Percentiles rank a stretch among this genome's conserved stretches.
Conservation (phyloP, 2,888 invertebrate species). For the Boloria selene region DNA sequence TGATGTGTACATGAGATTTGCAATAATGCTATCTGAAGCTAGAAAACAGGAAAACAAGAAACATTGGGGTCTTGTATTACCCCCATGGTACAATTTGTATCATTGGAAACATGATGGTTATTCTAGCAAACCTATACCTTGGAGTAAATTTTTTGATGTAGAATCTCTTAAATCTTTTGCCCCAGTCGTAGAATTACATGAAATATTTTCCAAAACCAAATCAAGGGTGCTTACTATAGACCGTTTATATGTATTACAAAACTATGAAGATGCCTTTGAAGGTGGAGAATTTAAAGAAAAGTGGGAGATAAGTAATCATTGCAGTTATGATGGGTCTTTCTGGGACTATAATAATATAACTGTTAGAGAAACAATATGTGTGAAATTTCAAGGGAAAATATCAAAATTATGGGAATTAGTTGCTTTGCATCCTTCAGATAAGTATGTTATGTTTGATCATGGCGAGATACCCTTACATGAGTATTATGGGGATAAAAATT, state of each 20-base stretch:
- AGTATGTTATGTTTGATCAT: conserved; percentile 86
- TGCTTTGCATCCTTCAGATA: conserved; percentile 58
- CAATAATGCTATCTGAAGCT: conserved; percentile 89
- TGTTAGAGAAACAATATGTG: conserved; percentile 85
- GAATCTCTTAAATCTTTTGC: conserved; percentile 88
- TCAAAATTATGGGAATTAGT: conserved; percentile 85
- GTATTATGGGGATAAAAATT: conserved; percentile 90
- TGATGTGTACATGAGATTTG: conserved; percentile 97
- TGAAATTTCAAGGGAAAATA: conserved; percentile 91
- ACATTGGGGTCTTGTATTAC: conserved; percentile 88
- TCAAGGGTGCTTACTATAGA: conserved; percentile 82
- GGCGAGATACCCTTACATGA: conserved; percentile 95
- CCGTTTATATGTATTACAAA: conserved; percentile 90
- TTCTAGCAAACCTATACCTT: conserved; percentile 85
- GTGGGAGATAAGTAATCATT: conserved; percentile 86
- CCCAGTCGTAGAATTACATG: conserved; percentile 93
- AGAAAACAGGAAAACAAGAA: conserved; percentile 72
- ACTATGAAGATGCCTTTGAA: conserved; percentile 92
- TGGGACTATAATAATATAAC: conserved; percentile 89
- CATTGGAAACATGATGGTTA: conserved; percentile 90
- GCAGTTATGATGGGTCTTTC: conserved; percentile 75
- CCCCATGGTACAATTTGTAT: conserved; percentile 94
- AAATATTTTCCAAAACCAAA: conserved; percentile 81
- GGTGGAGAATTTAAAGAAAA: conserved; percentile 92
- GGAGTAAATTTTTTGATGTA: conserved; percentile 94